Percentiles rank a stretch among this genome's conserved stretches.
Evolutionary conservation across 1,140 invertebrate species (phyloP).

Genomic region (Procambarus virginalis): DNA sequence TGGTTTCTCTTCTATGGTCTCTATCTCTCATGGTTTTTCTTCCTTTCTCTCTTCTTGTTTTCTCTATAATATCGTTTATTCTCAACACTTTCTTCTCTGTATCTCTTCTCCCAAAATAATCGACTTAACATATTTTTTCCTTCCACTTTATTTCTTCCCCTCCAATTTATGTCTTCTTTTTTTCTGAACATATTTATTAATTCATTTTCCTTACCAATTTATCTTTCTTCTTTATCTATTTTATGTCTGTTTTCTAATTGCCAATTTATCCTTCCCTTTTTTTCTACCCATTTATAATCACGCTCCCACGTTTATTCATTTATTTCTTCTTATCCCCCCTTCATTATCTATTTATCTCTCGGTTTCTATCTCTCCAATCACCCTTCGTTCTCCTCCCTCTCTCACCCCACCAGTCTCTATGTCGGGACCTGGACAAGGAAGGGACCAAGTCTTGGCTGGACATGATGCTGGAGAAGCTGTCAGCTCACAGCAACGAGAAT

Average conservation of each 20-base stretch:
- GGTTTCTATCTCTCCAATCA: not conserved
- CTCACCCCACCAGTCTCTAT: conserved; percentile 65
- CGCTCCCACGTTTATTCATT: not conserved
- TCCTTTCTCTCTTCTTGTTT: no score
- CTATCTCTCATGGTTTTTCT: no score
- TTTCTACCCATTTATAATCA: not conserved
- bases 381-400: not conserved
- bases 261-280: not conserved
- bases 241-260: not conserved
- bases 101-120: no score
- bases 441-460: conserved; percentile 71
- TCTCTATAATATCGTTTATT: no score
- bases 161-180: no score
- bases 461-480: conserved; percentile 70
- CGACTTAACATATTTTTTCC: no score
- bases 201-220: not conserved
- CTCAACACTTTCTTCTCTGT: no score
- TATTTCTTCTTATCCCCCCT: not conserved
- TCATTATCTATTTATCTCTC: not conserved
- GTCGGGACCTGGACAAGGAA: conserved; percentile 71
- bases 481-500: conserved; percentile 63
- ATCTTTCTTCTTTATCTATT: not conserved
- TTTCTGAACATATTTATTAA: not conserved
- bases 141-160: no score
- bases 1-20: no score